These are phyloP conservation scores for Calonectris borealis DNA, from an alignment of 2,113 vertebrate species.

Conservation along the genomic window DNA sequence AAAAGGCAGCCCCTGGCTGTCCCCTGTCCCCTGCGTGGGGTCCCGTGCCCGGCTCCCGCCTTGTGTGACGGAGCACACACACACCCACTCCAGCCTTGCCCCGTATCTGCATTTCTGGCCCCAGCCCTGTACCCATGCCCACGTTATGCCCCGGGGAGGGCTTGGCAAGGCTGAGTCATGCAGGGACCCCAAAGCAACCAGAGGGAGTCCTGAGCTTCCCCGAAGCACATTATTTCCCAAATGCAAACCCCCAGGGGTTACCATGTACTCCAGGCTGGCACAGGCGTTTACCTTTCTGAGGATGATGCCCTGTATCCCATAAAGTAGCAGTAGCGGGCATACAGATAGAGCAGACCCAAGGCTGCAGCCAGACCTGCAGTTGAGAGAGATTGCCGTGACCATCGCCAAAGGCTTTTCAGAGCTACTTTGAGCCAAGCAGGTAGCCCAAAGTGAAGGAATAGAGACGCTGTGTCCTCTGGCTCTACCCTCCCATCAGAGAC, in stretches of 20 bases:
- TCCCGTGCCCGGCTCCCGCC: neutral
- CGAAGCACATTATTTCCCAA: neutral
- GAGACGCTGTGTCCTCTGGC: neutral
- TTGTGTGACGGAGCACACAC: neutral
- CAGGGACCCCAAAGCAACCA: neutral
- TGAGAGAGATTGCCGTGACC: neutral
- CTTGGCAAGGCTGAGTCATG: neutral
- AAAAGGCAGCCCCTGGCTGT: neutral
- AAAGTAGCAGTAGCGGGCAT: slow-evolving; percentile 83
- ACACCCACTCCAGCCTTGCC: neutral
- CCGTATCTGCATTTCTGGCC: rapidly evolving
- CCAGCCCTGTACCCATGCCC: neutral
- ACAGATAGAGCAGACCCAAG: slow-evolving; percentile 84
- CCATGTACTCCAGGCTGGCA: neutral
- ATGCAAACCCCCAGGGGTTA: neutral
- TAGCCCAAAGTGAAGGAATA: neutral
- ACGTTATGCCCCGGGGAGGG: rapidly evolving
- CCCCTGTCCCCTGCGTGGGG: rapidly evolving
- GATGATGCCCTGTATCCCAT: slow-evolving; percentile 78
- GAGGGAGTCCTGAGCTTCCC: neutral
- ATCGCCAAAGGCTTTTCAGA: neutral
- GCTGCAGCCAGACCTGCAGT: slow-evolving; percentile 76
- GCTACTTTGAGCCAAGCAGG: neutral
- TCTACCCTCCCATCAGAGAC: neutral
- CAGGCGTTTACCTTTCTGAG: slow-evolving; percentile 76